Conservation (phyloP, 2,888 invertebrate genomes). For the Periphyllus acericola region DNA sequence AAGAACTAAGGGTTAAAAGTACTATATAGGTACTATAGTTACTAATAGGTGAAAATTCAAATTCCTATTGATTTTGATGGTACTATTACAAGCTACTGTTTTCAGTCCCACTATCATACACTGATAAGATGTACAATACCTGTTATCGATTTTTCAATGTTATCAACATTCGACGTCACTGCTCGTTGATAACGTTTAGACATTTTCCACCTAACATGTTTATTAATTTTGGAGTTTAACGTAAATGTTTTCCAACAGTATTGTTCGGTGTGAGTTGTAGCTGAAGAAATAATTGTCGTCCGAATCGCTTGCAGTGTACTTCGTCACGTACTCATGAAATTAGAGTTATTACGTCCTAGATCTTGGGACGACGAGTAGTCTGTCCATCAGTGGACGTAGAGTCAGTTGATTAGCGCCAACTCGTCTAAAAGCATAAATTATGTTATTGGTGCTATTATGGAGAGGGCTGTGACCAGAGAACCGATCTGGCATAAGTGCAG, state of each 20-base stretch:
- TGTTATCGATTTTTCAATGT: conserved; percentile 45
- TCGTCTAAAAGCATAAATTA: conserved; percentile 42
- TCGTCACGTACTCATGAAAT: neutral
- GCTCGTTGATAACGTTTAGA: conserved; percentile 9
- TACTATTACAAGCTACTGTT: neutral
- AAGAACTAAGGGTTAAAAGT: neutral
- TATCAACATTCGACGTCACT: conserved; percentile 52
- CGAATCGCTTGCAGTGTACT: neutral
- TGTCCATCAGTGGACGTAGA: conserved; percentile 1
- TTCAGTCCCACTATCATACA: neutral
- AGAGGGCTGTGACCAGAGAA: conserved; percentile 59
- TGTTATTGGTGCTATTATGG: conserved; percentile 55
- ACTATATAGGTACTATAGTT: too few species aligned
- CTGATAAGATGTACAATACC: conserved; percentile 5
- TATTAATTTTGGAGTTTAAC: neutral
- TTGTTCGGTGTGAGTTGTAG: neutral
- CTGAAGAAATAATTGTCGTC: neutral
- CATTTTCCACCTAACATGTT: conserved; percentile 1
- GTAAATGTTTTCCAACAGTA: neutral
- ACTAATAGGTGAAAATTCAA: neutral
- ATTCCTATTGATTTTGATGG: neutral
- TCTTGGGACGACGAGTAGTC: neutral
- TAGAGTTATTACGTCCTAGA: neutral
- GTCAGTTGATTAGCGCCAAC: neutral
- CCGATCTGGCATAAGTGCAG: conserved; percentile 74